Evolutionary conservation across 2,113 vertebrate genomes (phyloP).

Genomic region (Psilopsiagon aurifrons): DNA sequence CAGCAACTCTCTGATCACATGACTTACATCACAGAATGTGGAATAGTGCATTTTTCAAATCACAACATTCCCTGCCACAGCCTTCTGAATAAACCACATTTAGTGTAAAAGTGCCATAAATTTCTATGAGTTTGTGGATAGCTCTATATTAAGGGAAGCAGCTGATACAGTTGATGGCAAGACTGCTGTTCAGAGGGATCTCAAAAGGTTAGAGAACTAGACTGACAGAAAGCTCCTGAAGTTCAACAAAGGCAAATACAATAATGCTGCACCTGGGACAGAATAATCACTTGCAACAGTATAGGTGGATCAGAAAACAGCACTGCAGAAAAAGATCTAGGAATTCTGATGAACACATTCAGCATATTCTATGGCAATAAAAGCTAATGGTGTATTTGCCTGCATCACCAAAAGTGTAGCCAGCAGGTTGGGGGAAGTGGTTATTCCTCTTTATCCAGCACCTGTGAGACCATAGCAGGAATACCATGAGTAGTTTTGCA

Average conservation of each 20-base stretch:
- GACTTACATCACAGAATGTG: neutral
- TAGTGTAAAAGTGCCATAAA: neutral
- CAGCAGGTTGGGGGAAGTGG: neutral
- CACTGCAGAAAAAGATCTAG: neutral
- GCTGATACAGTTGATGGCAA: neutral
- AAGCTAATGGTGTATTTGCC: neutral
- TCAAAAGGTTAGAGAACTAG: neutral
- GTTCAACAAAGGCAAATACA: neutral
- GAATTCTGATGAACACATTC: neutral
- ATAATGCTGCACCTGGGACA: neutral
- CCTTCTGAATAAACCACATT: neutral
- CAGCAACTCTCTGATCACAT: conserved; percentile 50
- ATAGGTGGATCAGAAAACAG: neutral
- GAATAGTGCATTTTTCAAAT: neutral
- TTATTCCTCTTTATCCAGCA: neutral
- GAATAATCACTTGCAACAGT: neutral
- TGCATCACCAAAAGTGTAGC: neutral
- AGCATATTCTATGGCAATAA: neutral
- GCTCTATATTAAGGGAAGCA: neutral
- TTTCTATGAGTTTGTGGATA: neutral
- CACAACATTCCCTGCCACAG: neutral
- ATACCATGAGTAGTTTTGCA: neutral
- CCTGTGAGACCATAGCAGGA: neutral
- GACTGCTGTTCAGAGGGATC: neutral
- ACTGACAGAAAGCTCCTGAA: neutral